Evolutionary conservation across 92 coral and sea anemone genomes (phyloP).

Genomic region (Paragorgia papillata): DNA sequence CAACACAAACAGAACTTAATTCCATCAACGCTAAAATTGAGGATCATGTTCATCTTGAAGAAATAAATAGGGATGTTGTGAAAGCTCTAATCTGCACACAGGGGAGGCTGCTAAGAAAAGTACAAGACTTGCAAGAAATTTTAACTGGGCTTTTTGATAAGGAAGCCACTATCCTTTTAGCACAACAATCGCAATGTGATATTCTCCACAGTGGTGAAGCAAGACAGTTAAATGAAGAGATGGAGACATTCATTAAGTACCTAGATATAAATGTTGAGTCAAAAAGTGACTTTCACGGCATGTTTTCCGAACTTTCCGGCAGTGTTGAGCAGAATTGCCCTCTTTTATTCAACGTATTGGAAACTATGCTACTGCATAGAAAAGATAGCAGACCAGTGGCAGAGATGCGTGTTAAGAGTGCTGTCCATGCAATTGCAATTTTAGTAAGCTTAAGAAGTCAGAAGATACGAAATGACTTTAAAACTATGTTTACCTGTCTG

Average conservation of each 20-base stretch:
- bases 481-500: slow-evolving; percentile 46
- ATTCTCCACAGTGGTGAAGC: slow-evolving; percentile 25
- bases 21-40: not conserved
- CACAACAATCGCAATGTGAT: slow-evolving; percentile 22
- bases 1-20: not conserved
- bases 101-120: slow-evolving; percentile 11
- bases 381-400: too few relatives aligned
- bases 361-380: too few relatives aligned
- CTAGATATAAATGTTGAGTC: too few relatives aligned
- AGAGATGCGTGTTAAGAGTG: too few relatives aligned
- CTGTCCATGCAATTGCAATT: too few relatives aligned
- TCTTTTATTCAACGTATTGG: too few relatives aligned
- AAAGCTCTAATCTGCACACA: slow-evolving; percentile 29
- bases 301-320: too few relatives aligned
- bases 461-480: slow-evolving; percentile 44
- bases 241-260: slow-evolving; percentile 24
- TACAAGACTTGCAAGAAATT: slow-evolving; percentile 31
- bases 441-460: too few relatives aligned
- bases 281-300: too few relatives aligned
- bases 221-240: slow-evolving; percentile 27
- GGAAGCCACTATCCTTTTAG: slow-evolving; percentile 28
- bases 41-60: not conserved
- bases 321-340: too few relatives aligned
- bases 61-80: slow-evolving; percentile 9
- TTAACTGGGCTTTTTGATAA: slow-evolving; percentile 14